Base-by-base conservation (phyloP, 2,797 vertebrate genomes). In the Trichosurus vulpecula region DNA sequence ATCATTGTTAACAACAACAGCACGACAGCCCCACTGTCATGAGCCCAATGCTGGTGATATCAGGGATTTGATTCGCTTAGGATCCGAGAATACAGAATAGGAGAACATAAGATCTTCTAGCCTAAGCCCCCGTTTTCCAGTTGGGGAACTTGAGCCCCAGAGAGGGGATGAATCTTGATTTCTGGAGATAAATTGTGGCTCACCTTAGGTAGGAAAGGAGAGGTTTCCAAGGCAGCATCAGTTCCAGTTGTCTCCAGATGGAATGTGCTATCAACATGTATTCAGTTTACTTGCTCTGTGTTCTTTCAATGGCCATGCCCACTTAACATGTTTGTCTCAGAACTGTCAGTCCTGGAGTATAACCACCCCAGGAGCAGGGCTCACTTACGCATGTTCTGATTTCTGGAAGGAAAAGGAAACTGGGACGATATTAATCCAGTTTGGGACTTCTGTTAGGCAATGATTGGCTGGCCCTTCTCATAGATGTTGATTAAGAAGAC, bases 371-470 rank as follows among this genome's bases (percentile, higher is more conserved):
- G 74, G 41, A 22, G 22, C 22, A 47, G 41, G 74, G 74, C 9
- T 81, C 14, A 47, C 22, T 81, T 31, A 47, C 16, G 22, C 22
- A 90, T 91, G n/a, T 52, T 95, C 4, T 97, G 57, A 74, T 96
- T 97, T 97, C 92, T 97, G 93, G 93, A 95, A 95, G 96, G n/a
- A 81, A 58, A 35, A 51, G 53, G 25, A 91, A 94, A 90, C 12
- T 54, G 29, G 94, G 53, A 92, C 94, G 52, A 29, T 93, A 57
- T 93, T 31, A 93, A 61, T 19, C 55, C 96, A 58, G 14, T 47
- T 92, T 92, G 55, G 51, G 56, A 31, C 29, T 31, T 92, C 16
- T 3, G 54, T 19, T 58, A 35, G 55, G 13, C 91, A 56, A 52
- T 58, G 52, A 51, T 58, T 92, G 47, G 31, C 58, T 29, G 93